Base-by-base conservation (phyloP, 2,113 vertebrate genomes). In the Pyrgilauda ruficollis region DNA sequence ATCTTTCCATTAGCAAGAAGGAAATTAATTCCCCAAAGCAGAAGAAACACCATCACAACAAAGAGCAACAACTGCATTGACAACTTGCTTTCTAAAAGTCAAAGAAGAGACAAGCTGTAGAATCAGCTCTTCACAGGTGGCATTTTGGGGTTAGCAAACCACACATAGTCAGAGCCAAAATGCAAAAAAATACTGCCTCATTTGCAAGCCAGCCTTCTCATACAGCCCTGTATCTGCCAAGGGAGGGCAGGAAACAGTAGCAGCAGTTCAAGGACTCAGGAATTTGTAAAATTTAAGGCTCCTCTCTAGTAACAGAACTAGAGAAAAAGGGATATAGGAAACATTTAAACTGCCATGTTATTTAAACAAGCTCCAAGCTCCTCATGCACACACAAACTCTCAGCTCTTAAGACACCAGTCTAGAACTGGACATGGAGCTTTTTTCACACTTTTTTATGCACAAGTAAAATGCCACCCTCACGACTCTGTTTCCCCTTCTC, bases 51-150 rank as follows among this genome's bases (percentile, higher is more conserved):
- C 59, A 75, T 12, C 56, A 90, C 28, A 81, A 44, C 68, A 37
- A 69, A 35, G 35, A 0, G 0, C 30, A 91, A 70, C 10, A 37
- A 68, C 37, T 61, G 59, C 23, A 87, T 1, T 0, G 1, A 52
- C 66, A 80, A 43, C 58, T 53, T 84, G 62, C 49, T 85, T 50
- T 50, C 35, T 47, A 90, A 92, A 31, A 85, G 37, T 18, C 72
- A 90, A 78, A 80, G 28, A 58, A 84, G 22, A 92, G 37, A 90
- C 23, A 62, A 93, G 20, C 26, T 76, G 43, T 20, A 76, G 53
- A 43, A 91, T 31, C 44, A 85, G 49, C 49, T 85, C 75, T 69
- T 83, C n/a, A 61, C 46, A 72, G 46, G 31, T 39, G 41, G 62
- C 41, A 64, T 79, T 88, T 26, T 56, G 20, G 37, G 28, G 15